phyloP scores from a whole-genome alignment of 2,797 vertebrate genomes.

The Pangasius krempfi region DNA sequence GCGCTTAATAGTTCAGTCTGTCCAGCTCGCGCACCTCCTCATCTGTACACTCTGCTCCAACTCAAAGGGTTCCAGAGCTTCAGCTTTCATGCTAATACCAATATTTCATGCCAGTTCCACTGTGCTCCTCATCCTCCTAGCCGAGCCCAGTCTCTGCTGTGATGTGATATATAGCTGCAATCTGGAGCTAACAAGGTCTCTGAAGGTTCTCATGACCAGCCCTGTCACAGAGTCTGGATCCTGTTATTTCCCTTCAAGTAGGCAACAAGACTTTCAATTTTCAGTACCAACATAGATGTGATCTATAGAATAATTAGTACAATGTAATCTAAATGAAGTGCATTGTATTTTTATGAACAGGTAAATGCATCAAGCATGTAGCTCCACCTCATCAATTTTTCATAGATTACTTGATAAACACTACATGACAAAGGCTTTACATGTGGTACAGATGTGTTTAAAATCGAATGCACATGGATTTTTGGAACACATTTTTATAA shows the following conservation, averaged over 20 bases:
- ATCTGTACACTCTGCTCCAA: not conserved
- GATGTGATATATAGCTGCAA: not conserved
- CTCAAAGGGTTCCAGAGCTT: not conserved
- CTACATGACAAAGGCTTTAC: not conserved
- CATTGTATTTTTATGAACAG: conserved; percentile 44
- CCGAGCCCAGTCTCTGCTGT: not conserved
- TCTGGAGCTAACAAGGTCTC: not conserved
- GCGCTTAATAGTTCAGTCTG: not conserved
- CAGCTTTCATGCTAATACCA: not conserved
- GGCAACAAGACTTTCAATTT: not conserved
- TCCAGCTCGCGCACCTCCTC: not conserved
- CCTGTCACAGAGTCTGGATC: not conserved
- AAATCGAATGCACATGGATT: not conserved
- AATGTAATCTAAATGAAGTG: conserved; percentile 48
- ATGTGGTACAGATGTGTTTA: not conserved
- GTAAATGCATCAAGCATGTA: conserved; percentile 29
- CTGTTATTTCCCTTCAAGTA: not conserved
- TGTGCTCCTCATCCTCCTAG: not conserved
- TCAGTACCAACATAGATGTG: not conserved
- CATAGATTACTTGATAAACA: conserved; percentile 20
- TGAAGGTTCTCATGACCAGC: not conserved
- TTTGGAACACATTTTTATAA: not conserved
- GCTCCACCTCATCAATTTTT: conserved; percentile 38
- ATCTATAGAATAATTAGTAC: conserved; percentile 29
- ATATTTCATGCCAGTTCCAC: too few relatives aligned